Base-by-base conservation (phyloP, 2,888 invertebrate genomes). In the Drosophila kanekoi region DNA sequence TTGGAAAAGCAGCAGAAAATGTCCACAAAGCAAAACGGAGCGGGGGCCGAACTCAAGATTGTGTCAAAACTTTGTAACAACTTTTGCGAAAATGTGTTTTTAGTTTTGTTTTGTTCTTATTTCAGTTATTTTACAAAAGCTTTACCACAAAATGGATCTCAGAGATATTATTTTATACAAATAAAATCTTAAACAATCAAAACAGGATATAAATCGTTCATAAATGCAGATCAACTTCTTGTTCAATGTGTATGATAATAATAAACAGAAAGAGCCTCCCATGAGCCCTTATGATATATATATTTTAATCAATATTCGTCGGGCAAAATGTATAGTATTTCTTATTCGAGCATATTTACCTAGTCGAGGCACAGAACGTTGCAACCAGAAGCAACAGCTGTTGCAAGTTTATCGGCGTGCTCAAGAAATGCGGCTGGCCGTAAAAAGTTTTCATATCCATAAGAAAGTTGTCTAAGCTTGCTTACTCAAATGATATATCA, bases 361-460 rank as follows among this genome's bases (percentile, higher is more conserved):
- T 33, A 32, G 32, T 23, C 9, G 2, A 13, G 33, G 16, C 41
- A 13, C 9, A 20, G 5, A 41, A 32, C 20, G 38, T 44, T 44
- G n/a, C 41, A 41, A n/a, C 18, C 43, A 18, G 37, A 32, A 37
- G 67, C 41, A 69, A 52, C 77, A 72, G 54, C 44, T 76, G 77
- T 18, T 49, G 72, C 32, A 44, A 38, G 44, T 48, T 59, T 32
- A 37, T 60, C 38, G 23, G 3, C 33, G 40, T 0, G 6, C 33
- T 37, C 48, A 40, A 47, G 40, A 61, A 67, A 49, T 18, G 40
- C 28, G 10, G 38, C 33, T 45, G 37, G 52, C 13, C 32, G 37
- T n/a, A 18, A 41, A 75, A 73, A 74, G 56, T 74, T 68, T 74
- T 35, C 43, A 33, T 75, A 47, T 69, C 32, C 47, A 28, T 28